Percentiles rank a stretch among this genome's conserved stretches.
Evolutionary conservation across 2,113 vertebrate species (phyloP).

Genomic region (Rhegmatorhina hoffmannsi): DNA sequence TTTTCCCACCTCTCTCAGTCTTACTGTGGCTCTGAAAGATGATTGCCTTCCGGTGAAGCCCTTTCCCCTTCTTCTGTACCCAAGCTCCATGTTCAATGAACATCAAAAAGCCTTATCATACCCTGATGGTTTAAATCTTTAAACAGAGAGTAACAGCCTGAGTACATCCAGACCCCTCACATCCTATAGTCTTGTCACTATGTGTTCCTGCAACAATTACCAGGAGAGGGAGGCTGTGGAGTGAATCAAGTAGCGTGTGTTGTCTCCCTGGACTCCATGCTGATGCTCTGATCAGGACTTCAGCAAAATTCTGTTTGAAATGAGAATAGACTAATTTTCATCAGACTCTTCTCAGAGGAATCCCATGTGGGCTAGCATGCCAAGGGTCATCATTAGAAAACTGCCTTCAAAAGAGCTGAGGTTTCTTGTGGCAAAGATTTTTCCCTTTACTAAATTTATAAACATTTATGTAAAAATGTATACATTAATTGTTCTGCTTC

Average conservation of each 20-base stretch:
- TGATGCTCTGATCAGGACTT: constrained; percentile 96
- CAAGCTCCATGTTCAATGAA: constrained; percentile 93
- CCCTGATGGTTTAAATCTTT: constrained; percentile 99
- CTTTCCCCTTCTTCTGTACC: constrained; percentile 90
- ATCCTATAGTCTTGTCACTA: constrained; percentile 92
- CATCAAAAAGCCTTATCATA: constrained; percentile 98
- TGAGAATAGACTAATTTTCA: constrained; percentile 99
- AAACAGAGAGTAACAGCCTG: constrained; percentile 99
- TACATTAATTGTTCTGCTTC: constrained; percentile 77
- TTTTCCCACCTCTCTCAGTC: constrained; percentile 85
- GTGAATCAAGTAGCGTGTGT: constrained; percentile 85
- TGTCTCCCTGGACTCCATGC: constrained; percentile 88
- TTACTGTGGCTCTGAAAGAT: constrained; percentile 90
- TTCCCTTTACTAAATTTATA: constrained; percentile 90
- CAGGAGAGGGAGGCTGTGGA: constrained; percentile 87
- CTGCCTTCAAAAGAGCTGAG: constrained; percentile 87
- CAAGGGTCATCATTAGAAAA: constrained; percentile 99
- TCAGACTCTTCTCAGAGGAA: constrained; percentile 89
- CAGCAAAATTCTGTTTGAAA: constrained; percentile 99
- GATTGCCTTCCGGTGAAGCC: constrained; percentile 93
- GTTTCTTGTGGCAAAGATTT: constrained; percentile 85
- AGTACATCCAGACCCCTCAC: constrained; percentile 95
- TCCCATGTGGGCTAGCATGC: constrained; percentile 95
- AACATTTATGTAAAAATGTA: constrained; percentile 92
- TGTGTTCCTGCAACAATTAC: constrained; percentile 91